Percentiles rank a stretch among this genome's conserved stretches.
phyloP scores from a whole-genome alignment of 1,140 invertebrate genomes.

The Magallana angulata region DNA sequence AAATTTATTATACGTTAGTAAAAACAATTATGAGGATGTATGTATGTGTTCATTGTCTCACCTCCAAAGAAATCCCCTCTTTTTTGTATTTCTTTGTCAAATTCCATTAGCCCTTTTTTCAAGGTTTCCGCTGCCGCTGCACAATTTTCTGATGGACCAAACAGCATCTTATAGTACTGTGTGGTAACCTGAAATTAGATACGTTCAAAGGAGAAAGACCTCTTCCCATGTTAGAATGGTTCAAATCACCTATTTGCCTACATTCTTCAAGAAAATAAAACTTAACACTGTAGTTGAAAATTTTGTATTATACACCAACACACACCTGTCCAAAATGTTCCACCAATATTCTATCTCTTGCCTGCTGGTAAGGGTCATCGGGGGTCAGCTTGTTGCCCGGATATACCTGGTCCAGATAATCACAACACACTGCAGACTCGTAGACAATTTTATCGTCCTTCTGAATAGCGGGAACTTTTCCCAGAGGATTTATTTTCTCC shows the following conservation, averaged over 20 bases:
- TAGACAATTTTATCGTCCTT: constrained; percentile 84
- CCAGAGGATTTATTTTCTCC: constrained; percentile 84
- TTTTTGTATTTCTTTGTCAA: constrained; percentile 38
- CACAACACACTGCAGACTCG: constrained; percentile 90
- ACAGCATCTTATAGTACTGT: background rate
- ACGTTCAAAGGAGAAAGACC: background rate
- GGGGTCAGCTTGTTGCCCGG: constrained; percentile 85
- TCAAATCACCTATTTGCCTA: too few species aligned
- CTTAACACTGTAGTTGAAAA: too few species aligned
- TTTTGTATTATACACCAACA: too few species aligned
- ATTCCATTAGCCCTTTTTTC: background rate
- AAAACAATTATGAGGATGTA: too few species aligned
- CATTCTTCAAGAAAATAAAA: too few species aligned
- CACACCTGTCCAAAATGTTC: constrained; percentile 80
- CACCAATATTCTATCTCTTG: constrained; percentile 88
- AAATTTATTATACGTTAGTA: too few species aligned
- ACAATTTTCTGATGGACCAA: background rate
- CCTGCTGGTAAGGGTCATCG: constrained; percentile 87
- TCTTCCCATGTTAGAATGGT: too few species aligned
- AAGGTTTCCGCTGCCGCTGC: background rate
- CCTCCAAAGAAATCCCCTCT: constrained; percentile 58
- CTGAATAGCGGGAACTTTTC: constrained; percentile 91
- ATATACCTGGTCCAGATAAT: constrained; percentile 91
- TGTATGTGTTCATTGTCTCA: background rate
- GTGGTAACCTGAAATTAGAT: background rate